Evolutionary conservation across 2,888 invertebrate species (phyloP), one percentile per base, ranked within the genome.

Genomic region (Masnerella sp.): DNA sequence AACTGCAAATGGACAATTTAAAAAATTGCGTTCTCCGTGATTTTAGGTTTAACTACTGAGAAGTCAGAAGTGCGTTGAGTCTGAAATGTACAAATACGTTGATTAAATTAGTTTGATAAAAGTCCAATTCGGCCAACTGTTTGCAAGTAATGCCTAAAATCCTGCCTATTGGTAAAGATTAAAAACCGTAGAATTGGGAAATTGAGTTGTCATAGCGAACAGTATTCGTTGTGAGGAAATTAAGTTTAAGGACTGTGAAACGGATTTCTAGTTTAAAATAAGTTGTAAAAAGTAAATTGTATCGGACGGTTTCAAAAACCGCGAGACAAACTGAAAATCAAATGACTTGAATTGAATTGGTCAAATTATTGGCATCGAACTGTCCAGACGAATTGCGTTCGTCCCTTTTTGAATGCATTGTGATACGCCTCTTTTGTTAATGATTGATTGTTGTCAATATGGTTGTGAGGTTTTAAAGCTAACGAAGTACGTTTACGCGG

Each of bases 361-460:
- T 7, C 36, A 12, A 12, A 36, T 7, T 36, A 61, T 65, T 65
- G 65, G 65, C 45, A 25, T 36, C 22, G 25, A 56, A 30, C 20
- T 70, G 70, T 64, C 62, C 43, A 62, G 61, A 65, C 71, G 71
- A 65, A 59, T 65, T 64, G 62, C 56, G 62, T 83, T 83, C 79
- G 80, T 80, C 80, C 78, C 43, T 58, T 81, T 82, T 83, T 82
- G 74, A 82, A 83, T 81, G 83, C 25, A 67, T 70, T 84, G 84
- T 86, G 85, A 85, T 86, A 84, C 80, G 82, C 80, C 80, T 81
- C 79, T 83, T 84, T 83, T 85, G 83, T 86, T 85, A 79, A 85
- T 81, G 79, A 76, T 85, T 85, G 83, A 85, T 85, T 84, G 83
- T 85, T 86, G 84, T 84, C 82, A 84, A 86, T 84, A 84, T 84